phyloP scores from a whole-genome alignment of 1,140 invertebrate genomes.

The Bradynema listronoti region DNA sequence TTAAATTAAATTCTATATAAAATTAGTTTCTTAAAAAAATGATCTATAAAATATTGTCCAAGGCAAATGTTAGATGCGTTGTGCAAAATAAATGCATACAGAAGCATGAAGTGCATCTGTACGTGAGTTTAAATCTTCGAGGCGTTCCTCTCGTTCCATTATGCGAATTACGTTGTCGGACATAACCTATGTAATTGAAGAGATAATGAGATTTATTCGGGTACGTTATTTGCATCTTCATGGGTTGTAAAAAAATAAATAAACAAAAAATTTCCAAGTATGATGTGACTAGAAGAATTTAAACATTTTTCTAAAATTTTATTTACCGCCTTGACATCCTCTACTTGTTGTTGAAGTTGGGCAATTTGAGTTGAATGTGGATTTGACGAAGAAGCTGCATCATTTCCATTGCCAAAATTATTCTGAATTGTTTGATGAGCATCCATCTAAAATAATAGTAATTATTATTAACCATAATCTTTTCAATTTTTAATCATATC shows the following conservation, averaged over 20 bases:
- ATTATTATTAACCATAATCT: no score
- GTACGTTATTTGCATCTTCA: background rate
- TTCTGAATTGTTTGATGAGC: no score
- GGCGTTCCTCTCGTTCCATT: conserved; percentile 59
- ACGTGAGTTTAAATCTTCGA: conserved; percentile 60
- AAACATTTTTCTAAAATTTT: background rate
- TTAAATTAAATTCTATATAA: no score
- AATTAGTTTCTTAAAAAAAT: no score
- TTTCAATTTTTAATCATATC: no score
- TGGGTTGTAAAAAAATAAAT: background rate
- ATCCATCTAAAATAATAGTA: no score
- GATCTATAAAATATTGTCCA: no score
- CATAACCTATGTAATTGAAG: conserved; percentile 44
- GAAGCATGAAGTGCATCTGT: conserved; percentile 59
- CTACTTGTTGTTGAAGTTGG: conserved; percentile 20
- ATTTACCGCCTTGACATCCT: conserved; percentile 23
- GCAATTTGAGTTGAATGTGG: conserved; percentile 2
- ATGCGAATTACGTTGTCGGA: conserved; percentile 60
- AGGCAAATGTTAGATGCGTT: no score
- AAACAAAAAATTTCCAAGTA: background rate
- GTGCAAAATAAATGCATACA: conserved; percentile 33
- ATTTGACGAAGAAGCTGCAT: background rate
- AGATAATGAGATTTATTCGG: background rate
- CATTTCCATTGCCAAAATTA: no score
- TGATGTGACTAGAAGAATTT: background rate